A percentile compares a stretch with the other conserved stretches of the same genome.
Conservation (phyloP, 2,113 vertebrate species). For the Dasyornis broadbenti region DNA sequence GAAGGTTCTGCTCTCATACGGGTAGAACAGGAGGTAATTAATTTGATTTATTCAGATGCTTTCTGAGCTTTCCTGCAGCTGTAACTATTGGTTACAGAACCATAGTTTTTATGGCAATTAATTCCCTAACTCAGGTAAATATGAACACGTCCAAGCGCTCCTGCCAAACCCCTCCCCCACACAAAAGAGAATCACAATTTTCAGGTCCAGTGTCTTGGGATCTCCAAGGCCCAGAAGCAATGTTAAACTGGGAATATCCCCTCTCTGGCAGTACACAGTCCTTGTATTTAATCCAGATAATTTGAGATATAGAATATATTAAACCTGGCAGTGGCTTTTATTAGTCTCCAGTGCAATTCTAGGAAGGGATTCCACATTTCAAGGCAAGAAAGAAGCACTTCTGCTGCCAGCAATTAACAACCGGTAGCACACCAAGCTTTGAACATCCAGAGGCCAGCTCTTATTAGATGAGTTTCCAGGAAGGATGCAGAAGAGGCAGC, state of each 20-base stretch:
- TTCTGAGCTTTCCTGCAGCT: conserved; percentile 38
- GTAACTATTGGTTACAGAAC: conserved; percentile 47
- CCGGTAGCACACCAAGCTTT: background rate
- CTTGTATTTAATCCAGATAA: conserved; percentile 48
- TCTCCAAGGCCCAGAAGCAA: conserved; percentile 19
- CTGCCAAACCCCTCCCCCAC: conserved; percentile 14
- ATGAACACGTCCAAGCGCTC: conserved; percentile 19
- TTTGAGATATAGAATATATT: conserved; percentile 45
- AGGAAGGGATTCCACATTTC: conserved; percentile 44
- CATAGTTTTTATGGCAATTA: conserved; percentile 29
- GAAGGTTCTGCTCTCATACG: background rate
- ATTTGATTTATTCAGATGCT: conserved; percentile 8
- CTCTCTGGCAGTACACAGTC: background rate
- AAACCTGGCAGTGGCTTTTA: conserved; percentile 35
- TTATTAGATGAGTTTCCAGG: conserved; percentile 28
- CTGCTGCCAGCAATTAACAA: conserved; percentile 44
- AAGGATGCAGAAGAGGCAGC: conserved; percentile 20
- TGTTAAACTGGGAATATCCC: conserved; percentile 24
- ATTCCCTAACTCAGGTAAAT: conserved; percentile 18
- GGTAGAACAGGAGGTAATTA: background rate
- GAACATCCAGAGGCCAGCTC: conserved; percentile 14
- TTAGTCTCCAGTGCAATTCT: conserved; percentile 30
- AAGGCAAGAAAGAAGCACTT: conserved; percentile 8
- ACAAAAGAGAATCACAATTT: background rate
- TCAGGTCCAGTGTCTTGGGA: conserved; percentile 27